phyloP scores from a whole-genome alignment of 2,888 invertebrate species.

The Epsilonema sp. region DNA sequence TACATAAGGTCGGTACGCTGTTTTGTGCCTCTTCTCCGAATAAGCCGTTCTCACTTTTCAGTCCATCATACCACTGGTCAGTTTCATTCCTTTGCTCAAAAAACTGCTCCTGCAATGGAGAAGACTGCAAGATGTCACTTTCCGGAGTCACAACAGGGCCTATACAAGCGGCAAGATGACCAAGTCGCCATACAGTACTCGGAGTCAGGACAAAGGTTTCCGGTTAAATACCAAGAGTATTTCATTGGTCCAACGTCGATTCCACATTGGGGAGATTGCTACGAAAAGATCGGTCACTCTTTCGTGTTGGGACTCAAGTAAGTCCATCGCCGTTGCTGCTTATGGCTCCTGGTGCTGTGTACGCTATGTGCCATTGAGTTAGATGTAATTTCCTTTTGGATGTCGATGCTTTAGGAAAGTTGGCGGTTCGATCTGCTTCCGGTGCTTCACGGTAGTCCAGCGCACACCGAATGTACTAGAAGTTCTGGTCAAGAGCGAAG shows the following conservation, averaged over 20 bases:
- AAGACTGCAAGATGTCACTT: no score
- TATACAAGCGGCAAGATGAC: background rate
- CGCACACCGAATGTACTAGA: slow-evolving; percentile 6
- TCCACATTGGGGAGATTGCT: slow-evolving; percentile 8
- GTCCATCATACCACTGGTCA: no score
- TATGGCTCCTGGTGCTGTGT: no score
- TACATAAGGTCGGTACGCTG: no score
- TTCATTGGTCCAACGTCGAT: slow-evolving; percentile 7
- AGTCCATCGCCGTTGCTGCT: no score
- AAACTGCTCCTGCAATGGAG: no score
- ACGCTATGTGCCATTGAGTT: no score
- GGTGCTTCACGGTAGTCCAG: slow-evolving; percentile 5
- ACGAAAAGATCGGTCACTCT: slow-evolving; percentile 1
- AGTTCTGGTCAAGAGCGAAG: background rate
- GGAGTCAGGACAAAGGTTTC: background rate
- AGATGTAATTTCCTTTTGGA: no score
- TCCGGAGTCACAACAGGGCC: background rate
- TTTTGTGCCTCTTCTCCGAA: no score
- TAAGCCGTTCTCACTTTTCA: no score
- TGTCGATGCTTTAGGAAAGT: slow-evolving; percentile 9
- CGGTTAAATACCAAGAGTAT: slow-evolving; percentile 1
- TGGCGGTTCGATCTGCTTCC: slow-evolving; percentile 6
- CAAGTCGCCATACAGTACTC: no score
- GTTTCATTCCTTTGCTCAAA: no score
- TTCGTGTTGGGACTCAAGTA: slow-evolving; percentile 6